phyloP scores from a whole-genome alignment of 2,888 invertebrate genomes.

The Chalcis sispes region DNA sequence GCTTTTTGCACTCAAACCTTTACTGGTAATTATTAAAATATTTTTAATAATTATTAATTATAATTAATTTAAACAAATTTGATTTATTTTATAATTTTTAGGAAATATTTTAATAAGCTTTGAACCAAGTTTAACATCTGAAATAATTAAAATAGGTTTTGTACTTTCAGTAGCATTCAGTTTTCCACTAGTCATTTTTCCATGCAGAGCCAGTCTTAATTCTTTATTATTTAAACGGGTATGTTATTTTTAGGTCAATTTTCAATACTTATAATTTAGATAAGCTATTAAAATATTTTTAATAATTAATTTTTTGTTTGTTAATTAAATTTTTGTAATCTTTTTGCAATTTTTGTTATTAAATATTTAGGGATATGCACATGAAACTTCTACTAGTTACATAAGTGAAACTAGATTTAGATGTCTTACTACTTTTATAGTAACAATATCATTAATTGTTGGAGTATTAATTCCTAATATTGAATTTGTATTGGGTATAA shows the following conservation, averaged over 20 bases:
- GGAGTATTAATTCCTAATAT: conserved; percentile 95
- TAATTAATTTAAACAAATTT: conserved; percentile 25
- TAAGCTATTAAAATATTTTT: too few relatives aligned
- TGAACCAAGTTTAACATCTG: conserved; percentile 87
- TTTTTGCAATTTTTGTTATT: not conserved
- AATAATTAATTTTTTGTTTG: conserved; percentile 6
- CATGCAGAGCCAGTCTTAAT: conserved; percentile 94
- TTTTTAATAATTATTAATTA: conserved; percentile 5
- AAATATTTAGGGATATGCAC: conserved; percentile 80
- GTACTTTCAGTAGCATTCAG: conserved; percentile 96
- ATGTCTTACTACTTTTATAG: conserved; percentile 87
- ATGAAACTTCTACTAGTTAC: conserved; percentile 82
- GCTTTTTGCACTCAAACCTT: conserved; percentile 89
- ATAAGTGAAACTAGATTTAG: conserved; percentile 92
- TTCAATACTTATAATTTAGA: conserved; percentile 25
- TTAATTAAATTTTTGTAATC: not conserved
- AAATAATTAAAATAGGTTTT: conserved; percentile 95
- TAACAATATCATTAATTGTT: conserved; percentile 85
- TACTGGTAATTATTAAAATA: conserved; percentile 78
- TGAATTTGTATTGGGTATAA: conserved; percentile 94
- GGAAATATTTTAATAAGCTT: conserved; percentile 95
- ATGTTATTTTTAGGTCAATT: conserved; percentile 52
- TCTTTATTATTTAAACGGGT: conserved; percentile 85
- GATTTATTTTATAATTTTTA: conserved; percentile 66
- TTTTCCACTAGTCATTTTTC: conserved; percentile 97